Evolutionary conservation across 2,113 vertebrate species (phyloP).

Genomic region (Pseudorasbora parva): DNA sequence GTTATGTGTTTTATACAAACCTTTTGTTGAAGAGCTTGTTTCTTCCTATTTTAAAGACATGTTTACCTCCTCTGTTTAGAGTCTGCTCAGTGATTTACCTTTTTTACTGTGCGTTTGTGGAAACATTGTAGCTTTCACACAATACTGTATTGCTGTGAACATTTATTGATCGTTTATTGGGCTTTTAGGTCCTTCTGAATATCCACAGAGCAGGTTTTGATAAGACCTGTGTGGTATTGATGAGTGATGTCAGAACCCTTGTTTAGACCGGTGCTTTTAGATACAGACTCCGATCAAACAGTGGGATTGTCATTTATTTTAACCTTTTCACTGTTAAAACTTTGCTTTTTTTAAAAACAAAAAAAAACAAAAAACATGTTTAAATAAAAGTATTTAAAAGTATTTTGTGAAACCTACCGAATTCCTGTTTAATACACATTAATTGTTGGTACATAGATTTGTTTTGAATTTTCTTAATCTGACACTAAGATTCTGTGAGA

Average conservation of each 20-base stretch:
- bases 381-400: slow-evolving; percentile 64
- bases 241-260: slow-evolving; percentile 36
- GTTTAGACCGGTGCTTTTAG: slow-evolving; percentile 50
- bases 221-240: slow-evolving; percentile 38
- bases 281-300: slow-evolving; percentile 33
- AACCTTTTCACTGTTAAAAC: slow-evolving; percentile 40
- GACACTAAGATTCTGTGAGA: not conserved
- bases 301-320: slow-evolving; percentile 23
- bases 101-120: slow-evolving; percentile 38
- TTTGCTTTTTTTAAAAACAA: slow-evolving; percentile 41
- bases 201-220: slow-evolving; percentile 37
- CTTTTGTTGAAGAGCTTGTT: slow-evolving; percentile 36
- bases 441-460: not conserved
- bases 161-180: slow-evolving; percentile 8
- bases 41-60: slow-evolving; percentile 35
- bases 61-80: slow-evolving; percentile 44
- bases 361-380: slow-evolving; percentile 46
- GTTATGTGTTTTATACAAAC: not conserved
- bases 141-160: slow-evolving; percentile 43
- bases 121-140: slow-evolving; percentile 38
- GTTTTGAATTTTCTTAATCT: not conserved
- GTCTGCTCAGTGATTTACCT: slow-evolving; percentile 34
- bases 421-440: not conserved
- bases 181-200: slow-evolving; percentile 26
- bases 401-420: not conserved